Evolutionary conservation across 2,888 invertebrate genomes (phyloP).

Genomic region (Diaphora mendica): DNA sequence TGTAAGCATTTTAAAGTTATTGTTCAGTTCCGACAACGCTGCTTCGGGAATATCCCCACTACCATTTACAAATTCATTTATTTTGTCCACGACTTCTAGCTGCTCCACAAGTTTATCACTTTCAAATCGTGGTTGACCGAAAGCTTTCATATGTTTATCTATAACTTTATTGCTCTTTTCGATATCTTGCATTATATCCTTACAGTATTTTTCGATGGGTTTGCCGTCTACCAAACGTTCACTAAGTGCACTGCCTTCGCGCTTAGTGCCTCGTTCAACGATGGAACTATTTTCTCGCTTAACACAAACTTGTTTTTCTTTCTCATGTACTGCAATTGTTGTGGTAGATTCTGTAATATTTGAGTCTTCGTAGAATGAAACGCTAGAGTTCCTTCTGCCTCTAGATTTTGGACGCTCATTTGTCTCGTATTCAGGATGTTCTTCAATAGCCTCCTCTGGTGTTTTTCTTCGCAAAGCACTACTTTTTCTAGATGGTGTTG

Average conservation of each 20-base stretch:
- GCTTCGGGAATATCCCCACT: slow-evolving; percentile 69
- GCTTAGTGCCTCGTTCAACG: slow-evolving; percentile 59
- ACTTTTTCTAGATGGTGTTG: slow-evolving; percentile 61
- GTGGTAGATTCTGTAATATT: slow-evolving; percentile 59
- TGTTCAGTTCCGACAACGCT: slow-evolving; percentile 73
- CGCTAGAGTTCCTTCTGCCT: slow-evolving; percentile 71
- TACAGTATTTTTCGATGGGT: slow-evolving; percentile 78
- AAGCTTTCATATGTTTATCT: slow-evolving; percentile 82
- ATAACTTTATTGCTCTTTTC: slow-evolving; percentile 80
- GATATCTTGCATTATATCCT: slow-evolving; percentile 79
- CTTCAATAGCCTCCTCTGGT: slow-evolving; percentile 76
- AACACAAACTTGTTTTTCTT: slow-evolving; percentile 44
- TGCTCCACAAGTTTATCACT: slow-evolving; percentile 82
- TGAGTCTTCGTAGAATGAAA: slow-evolving; percentile 69
- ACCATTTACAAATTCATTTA: slow-evolving; percentile 78
- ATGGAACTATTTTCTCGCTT: slow-evolving; percentile 61
- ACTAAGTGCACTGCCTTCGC: slow-evolving; percentile 57
- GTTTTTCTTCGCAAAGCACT: slow-evolving; percentile 71
- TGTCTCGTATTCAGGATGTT: slow-evolving; percentile 64
- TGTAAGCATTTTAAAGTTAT: slow-evolving; percentile 77
- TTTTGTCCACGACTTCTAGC: slow-evolving; percentile 81
- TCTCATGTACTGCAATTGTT: slow-evolving; percentile 57
- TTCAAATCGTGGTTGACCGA: slow-evolving; percentile 76
- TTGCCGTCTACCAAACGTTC: slow-evolving; percentile 67
- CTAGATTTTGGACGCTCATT: slow-evolving; percentile 74